Percentiles rank a stretch among this genome's conserved stretches.
phyloP scores from a whole-genome alignment of 1,140 invertebrate genomes.

The Colletes gigas region DNA sequence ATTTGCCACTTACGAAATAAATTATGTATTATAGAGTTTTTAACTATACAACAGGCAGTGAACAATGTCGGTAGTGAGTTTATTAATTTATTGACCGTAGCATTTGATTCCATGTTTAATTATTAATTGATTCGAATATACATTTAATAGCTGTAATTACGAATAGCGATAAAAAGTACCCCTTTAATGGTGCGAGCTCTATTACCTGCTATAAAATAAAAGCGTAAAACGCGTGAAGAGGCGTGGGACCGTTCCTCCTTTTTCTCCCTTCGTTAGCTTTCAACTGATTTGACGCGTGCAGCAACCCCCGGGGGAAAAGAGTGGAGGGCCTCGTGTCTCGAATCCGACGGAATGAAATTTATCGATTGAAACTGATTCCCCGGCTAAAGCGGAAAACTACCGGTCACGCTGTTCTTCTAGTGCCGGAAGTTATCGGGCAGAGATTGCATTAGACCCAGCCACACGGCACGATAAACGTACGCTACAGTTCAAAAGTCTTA shows the following conservation, averaged over 20 bases:
- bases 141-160: too few species aligned
- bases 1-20: too few species aligned
- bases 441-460: not conserved
- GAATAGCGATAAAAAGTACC: too few species aligned
- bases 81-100: too few species aligned
- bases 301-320: not conserved
- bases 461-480: not conserved
- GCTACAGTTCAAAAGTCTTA: too few species aligned
- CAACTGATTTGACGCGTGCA: not conserved
- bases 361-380: conserved; percentile 19
- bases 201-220: not conserved
- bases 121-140: too few species aligned
- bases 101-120: too few species aligned
- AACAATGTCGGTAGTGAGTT: too few species aligned
- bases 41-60: too few species aligned
- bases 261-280: not conserved
- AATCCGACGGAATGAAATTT: not conserved
- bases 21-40: too few species aligned
- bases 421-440: not conserved
- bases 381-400: not conserved
- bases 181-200: too few species aligned
- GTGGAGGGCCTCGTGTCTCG: not conserved
- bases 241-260: not conserved
- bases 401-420: not conserved
- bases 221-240: not conserved